Percentiles rank a stretch among this genome's conserved stretches.
These are phyloP conservation scores for Acomys russatus DNA, from an alignment of 2,797 vertebrate genomes.

Conservation along the genomic window DNA sequence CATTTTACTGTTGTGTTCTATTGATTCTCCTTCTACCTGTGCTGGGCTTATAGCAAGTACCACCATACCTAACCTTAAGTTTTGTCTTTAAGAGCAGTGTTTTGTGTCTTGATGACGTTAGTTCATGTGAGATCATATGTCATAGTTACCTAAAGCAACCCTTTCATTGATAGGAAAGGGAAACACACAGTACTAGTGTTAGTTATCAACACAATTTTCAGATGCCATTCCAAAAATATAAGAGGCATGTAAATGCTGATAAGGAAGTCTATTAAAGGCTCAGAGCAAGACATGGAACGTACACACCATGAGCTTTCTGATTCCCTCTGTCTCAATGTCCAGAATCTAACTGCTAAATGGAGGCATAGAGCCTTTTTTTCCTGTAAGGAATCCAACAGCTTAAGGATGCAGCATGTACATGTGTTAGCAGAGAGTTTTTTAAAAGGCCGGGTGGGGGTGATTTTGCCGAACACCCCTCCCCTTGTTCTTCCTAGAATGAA, in stretches of 20 bases:
- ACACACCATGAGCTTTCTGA: not conserved
- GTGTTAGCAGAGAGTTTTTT: not conserved
- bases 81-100: constrained; percentile 1
- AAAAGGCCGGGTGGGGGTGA: too few species aligned
- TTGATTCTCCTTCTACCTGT: not conserved
- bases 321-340: not conserved
- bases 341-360: not conserved
- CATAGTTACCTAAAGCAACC: constrained; percentile 24
- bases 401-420: not conserved
- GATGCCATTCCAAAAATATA: not conserved
- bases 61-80: not conserved
- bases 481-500: not conserved
- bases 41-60: not conserved
- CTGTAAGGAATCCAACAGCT: not conserved
- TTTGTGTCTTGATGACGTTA: constrained; percentile 22
- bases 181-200: constrained; percentile 28
- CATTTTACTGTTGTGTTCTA: not conserved
- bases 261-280: not conserved
- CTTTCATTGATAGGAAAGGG: constrained; percentile 26
- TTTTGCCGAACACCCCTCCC: not conserved
- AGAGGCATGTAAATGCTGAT: not conserved
- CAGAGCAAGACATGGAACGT: not conserved
- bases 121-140: not conserved
- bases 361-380: not conserved
- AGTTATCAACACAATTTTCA: constrained; percentile 30